Base-by-base conservation (phyloP, 2,888 invertebrate genomes). In the Seira sanloemensis region DNA sequence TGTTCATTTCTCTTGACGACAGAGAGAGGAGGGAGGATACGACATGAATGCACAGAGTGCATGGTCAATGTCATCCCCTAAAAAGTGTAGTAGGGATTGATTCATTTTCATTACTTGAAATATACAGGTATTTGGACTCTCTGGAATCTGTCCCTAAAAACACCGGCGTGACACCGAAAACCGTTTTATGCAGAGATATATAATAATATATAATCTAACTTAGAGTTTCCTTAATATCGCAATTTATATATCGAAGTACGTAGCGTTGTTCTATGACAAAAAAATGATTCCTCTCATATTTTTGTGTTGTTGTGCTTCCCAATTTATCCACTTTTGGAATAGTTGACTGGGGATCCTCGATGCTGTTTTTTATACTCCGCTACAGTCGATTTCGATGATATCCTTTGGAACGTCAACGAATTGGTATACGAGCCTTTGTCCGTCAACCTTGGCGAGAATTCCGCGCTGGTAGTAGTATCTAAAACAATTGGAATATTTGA, bases 331-430 rank as follows among this genome's bases (percentile, higher is more conserved):
- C 21, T 23, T n/a, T n/a, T n/a, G n/a, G n/a, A n/a, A n/a, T n/a
- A n/a, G n/a, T n/a, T n/a, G n/a, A n/a, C n/a, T n/a, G n/a, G n/a
- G n/a, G n/a, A n/a, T n/a, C n/a, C n/a, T n/a, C n/a, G n/a, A n/a
- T 69, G 2, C 69, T 76, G 18, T 66, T 16, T 66, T 27, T 66
- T 68, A 87, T 27, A 83, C 80, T 68, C 87, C 87, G 91, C 96
- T 95, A 93, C 98, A 98, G 93, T 98, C 98, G 91, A 98, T 98
- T 94, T 98, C 98, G 88, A 98, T 94, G 91, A 98, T 98, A 93
- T 98, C 97, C 93, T 98, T 98, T 91, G 99, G 99, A 91, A 99
- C 98, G 92, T 99, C 98, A 88, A 99, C 98, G 93, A 99, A 99
- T 93, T 99, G 98, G 93, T 99, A 99, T 85, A 99, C 99, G 90